phyloP scores from a whole-genome alignment of 2,888 invertebrate genomes.

The Lithodes maja region DNA sequence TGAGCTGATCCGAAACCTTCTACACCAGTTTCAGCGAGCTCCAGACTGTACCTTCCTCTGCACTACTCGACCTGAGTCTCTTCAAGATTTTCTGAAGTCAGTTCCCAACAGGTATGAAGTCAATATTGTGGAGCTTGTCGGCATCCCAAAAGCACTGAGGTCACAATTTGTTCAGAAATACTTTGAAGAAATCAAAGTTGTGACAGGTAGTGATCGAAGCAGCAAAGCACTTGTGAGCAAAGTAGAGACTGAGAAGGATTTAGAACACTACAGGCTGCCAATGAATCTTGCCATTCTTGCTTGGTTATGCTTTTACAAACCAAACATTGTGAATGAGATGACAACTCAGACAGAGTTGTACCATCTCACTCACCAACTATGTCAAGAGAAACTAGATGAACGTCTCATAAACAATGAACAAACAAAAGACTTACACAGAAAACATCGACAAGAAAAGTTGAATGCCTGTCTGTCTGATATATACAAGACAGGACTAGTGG shows the following conservation, averaged over 20 bases:
- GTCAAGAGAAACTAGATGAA: slow-evolving; percentile 9
- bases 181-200: neutral
- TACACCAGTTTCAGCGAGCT: neutral
- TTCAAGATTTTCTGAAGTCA: neutral
- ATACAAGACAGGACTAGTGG: neutral
- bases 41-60: neutral
- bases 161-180: neutral
- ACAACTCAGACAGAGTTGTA: slow-evolving; percentile 32
- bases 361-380: slow-evolving; percentile 20
- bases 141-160: neutral
- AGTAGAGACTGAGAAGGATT: no score
- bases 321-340: neutral
- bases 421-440: neutral
- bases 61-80: neutral
- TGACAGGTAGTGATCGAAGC: no score
- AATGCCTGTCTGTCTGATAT: neutral
- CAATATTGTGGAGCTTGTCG: neutral
- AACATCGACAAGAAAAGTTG: neutral
- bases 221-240: no score
- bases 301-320: no score
- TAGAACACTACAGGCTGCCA: no score
- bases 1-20: neutral
- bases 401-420: neutral
- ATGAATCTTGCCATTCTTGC: no score
- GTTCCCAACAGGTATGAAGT: neutral